Base-by-base conservation (phyloP, 2,888 invertebrate genomes). In the Tethea ocularis region DNA sequence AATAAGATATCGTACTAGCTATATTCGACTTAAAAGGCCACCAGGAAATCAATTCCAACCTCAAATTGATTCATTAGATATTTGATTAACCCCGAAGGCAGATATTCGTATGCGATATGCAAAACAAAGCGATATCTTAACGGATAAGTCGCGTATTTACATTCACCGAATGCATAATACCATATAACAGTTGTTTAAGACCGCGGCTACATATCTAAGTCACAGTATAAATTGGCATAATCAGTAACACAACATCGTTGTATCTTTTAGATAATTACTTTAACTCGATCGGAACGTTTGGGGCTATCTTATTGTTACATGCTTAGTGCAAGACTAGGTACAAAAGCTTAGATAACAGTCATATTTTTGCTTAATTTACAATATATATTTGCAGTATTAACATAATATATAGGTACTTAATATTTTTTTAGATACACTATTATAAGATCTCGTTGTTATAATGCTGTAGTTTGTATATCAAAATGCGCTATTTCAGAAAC, bases 41-140 rank as follows among this genome's bases (percentile, higher is more conserved):
- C 69, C 67, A 70, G 68, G 66, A 61, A 59, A 64, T 46, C 59
- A 64, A 68, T 66, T 72, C 64, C 59, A 73, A 78, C 80, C 75
- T 77, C 79, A 80, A 87, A 89, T 87, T 87, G 87, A 89, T 88
- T 88, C 89, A 88, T 89, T 89, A 85, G 77, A 86, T 88, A 82
- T 84, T 87, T 86, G 88, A 88, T 88, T 87, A 88, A 83, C 77
- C 76, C 73, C 69, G 70, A 69, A 65, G 69, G 64, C 57, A 79
- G 88, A 90, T 88, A 84, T 83, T 78, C 79, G 67, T 71, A 68
- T 63, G 69, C 68, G 89, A 89, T 91, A 91, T 89, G 88, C 88
- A 84, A 88, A 88, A 68, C 71, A 76, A 74, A 79, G 75, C 79
- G 83, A 83, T 88, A 86, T 78, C 82, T 75, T 68, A 61, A 60